Evolutionary conservation across 2,113 vertebrate genomes (phyloP), one percentile per base, ranked within the genome.

Genomic region (Xyrauchen texanus): DNA sequence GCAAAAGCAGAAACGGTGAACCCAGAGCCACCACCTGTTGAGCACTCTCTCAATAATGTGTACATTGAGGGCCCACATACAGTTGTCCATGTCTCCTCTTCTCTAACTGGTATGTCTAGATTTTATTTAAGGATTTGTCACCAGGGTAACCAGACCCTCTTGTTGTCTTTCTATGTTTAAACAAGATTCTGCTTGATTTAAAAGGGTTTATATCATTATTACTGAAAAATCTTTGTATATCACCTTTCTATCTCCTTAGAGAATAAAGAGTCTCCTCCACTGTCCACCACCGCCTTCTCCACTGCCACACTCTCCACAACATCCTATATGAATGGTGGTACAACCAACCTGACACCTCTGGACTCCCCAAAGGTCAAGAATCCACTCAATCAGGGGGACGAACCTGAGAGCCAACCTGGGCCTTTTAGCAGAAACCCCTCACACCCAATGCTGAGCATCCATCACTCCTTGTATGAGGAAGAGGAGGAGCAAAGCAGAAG

Each of bases 1-100:
- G 90, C 95, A 74, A 99, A 98, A 86, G 89, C 94, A 10, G 95
- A 96, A 86, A 79, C 84, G 11, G 83, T 87, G 68, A 90, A 89
- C 58, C 83, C 90, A 47, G 90, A 92, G 7, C 92, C 95, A 0
- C 92, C 95, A 52, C 92, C 95, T 8, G 83, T 92, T 0, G 94
- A 95, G 76, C 94, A 95, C 90, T 94, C 93, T 84, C 92, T 98
- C 88, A 95, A 95, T 45, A 87, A 92, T 4, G 93, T 94, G 80
- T 98, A 94, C 89, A 88, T 94, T 0, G 91, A 93, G 85, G 93
- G 92, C 78, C 91, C 93, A 1, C 92, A 93, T 82, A 91, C 89
- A 34, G 85, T 94, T 49, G 90, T 93, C 75, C 92, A 93, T 49
- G 90, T 91, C 63, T 90, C 92, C 13, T 84, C 89, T 55, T 85